phyloP scores from a whole-genome alignment of 2,797 vertebrate species.

The Philypnodon macrostomus region DNA sequence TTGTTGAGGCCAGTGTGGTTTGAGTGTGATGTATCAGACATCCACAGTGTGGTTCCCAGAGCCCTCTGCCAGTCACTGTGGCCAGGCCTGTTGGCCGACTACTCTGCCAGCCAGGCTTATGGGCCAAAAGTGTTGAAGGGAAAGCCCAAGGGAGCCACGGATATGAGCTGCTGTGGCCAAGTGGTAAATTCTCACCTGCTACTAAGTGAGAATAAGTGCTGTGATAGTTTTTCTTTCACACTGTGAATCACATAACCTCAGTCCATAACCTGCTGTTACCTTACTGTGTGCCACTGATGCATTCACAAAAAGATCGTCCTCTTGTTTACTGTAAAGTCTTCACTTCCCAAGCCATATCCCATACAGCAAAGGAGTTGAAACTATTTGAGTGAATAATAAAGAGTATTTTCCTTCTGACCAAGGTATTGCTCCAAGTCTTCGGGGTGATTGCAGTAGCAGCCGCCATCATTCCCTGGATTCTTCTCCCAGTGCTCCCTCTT shows the following conservation, averaged over 20 bases:
- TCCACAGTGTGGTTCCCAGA: slow-evolving; percentile 71
- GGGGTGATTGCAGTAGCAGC: slow-evolving; percentile 83
- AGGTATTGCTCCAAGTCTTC: slow-evolving; percentile 84
- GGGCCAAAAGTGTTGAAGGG: slow-evolving; percentile 72
- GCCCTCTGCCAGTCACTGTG: slow-evolving; percentile 70
- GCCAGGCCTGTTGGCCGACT: slow-evolving; percentile 58
- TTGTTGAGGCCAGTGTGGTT: slow-evolving; percentile 66
- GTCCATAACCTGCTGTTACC: slow-evolving; percentile 62
- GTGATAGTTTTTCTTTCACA: slow-evolving; percentile 68
- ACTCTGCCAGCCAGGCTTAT: slow-evolving; percentile 61
- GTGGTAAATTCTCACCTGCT: slow-evolving; percentile 74
- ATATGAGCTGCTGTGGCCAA: slow-evolving; percentile 69
- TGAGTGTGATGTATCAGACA: slow-evolving; percentile 66
- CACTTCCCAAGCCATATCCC: slow-evolving; percentile 24
- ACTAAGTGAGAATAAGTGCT: slow-evolving; percentile 73
- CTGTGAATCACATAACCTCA: slow-evolving; percentile 67
- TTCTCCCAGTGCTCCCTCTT: slow-evolving; percentile 82
- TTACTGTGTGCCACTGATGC: slow-evolving; percentile 39
- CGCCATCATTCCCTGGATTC: slow-evolving; percentile 85
- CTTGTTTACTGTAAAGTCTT: slow-evolving; percentile 38
- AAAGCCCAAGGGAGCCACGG: slow-evolving; percentile 60
- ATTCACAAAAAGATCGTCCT: slow-evolving; percentile 56
- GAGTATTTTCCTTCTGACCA: slow-evolving; percentile 31
- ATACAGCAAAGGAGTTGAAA: slow-evolving; percentile 18
- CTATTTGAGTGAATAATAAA: slow-evolving; percentile 26